A percentile compares a stretch with the other conserved stretches of the same genome.
phyloP scores from a whole-genome alignment of 2,113 vertebrate genomes.

The Hyaena hyaena region DNA sequence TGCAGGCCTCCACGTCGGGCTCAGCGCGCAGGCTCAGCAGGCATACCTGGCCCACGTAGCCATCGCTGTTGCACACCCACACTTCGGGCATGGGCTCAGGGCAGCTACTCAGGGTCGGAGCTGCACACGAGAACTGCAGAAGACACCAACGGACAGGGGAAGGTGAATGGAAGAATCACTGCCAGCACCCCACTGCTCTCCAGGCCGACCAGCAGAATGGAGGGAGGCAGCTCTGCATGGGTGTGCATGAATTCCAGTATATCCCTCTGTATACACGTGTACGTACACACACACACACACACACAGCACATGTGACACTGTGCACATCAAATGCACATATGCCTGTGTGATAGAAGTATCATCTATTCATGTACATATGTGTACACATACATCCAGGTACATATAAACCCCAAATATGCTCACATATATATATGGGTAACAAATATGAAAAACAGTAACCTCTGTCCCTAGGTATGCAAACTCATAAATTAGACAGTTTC shows the following conservation, averaged over 20 bases:
- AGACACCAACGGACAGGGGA: background rate
- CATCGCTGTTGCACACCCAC: constrained; percentile 99
- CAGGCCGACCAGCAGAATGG: background rate
- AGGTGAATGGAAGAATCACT: background rate
- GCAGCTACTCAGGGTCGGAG: constrained; percentile 95
- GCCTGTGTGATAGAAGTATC: background rate
- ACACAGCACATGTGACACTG: background rate
- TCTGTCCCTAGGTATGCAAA: background rate
- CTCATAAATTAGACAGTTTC: background rate
- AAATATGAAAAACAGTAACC: background rate
- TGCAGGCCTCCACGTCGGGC: constrained; percentile 98
- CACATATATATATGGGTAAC: background rate
- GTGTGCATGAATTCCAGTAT: background rate
- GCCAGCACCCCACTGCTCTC: background rate
- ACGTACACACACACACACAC: background rate
- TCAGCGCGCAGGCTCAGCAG: constrained; percentile 95
- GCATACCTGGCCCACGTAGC: constrained; percentile 98
- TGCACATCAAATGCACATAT: background rate
- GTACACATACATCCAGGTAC: background rate
- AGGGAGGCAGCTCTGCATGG: background rate
- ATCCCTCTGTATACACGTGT: accelerated
- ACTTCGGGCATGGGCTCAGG: constrained; percentile 94
- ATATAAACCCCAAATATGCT: background rate
- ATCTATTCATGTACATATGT: background rate
- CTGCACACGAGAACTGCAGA: constrained; percentile 96